Percentiles rank a stretch among this genome's conserved stretches.
Conservation (phyloP, 2,888 invertebrate genomes). For the Acleris holmiana region DNA sequence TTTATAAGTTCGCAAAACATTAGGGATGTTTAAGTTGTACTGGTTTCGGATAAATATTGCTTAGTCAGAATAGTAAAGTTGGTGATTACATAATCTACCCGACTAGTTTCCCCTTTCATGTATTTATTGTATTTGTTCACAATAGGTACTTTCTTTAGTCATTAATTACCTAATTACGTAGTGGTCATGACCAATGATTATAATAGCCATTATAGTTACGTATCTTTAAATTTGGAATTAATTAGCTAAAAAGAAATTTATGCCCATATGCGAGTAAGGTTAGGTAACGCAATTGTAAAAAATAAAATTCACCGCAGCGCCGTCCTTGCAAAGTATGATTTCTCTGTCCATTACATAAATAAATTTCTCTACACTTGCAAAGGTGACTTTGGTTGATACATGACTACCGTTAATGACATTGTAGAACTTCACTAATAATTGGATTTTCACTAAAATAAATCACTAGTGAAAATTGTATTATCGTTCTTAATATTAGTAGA, state of each 20-base stretch:
- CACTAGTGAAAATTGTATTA: constrained; percentile 4
- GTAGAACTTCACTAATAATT: constrained; percentile 19
- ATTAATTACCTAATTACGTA: too few relatives aligned
- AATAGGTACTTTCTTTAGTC: too few relatives aligned
- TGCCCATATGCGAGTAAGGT: constrained; percentile 19
- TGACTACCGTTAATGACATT: constrained; percentile 24
- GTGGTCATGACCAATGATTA: neutral
- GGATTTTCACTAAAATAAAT: constrained; percentile 5
- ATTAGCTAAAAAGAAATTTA: constrained; percentile 31
- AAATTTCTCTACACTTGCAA: constrained; percentile 32
- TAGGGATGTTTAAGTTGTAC: too few relatives aligned
- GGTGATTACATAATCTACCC: too few relatives aligned
- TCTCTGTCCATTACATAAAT: constrained; percentile 33
- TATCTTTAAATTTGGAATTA: constrained; percentile 24
- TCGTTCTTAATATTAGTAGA: too few relatives aligned
- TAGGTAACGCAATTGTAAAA: constrained; percentile 30
- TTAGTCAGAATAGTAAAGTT: too few relatives aligned
- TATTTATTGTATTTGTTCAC: too few relatives aligned
- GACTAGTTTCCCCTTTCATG: too few relatives aligned
- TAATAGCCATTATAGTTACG: constrained; percentile 18
- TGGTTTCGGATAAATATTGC: too few relatives aligned
- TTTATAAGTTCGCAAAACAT: too few relatives aligned
- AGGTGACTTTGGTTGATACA: constrained; percentile 14
- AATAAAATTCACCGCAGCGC: constrained; percentile 29
- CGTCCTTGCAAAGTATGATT: constrained; percentile 19